Conservation (phyloP, 1,140 invertebrate species). For the Dendroctonus ponderosae region DNA sequence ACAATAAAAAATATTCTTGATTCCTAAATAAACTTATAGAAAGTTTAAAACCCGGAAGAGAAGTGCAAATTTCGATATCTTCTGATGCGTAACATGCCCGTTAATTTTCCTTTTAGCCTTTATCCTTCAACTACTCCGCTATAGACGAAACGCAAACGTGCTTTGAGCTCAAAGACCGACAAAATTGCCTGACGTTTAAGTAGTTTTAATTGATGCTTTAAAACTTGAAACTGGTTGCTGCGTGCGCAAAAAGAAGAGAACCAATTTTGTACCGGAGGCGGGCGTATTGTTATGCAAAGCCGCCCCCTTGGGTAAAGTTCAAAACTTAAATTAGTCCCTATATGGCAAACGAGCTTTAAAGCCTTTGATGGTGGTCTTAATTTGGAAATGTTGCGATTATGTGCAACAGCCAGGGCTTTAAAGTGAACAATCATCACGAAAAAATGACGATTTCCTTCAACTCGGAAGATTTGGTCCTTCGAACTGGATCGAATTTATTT, state of each 20-base stretch:
- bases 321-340: constrained; percentile 17
- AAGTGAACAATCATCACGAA: neutral
- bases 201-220: constrained; percentile 15
- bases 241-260: constrained; percentile 7
- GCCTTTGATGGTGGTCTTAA: constrained; percentile 8
- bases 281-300: constrained; percentile 21
- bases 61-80: no score
- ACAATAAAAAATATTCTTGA: no score
- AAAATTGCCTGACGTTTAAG: constrained; percentile 13
- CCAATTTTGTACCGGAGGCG: constrained; percentile 14
- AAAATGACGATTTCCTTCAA: neutral
- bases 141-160: no score
- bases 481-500: no score
- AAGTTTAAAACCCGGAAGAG: no score
- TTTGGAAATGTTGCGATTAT: constrained; percentile 19
- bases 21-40: no score
- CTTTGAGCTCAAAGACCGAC: neutral
- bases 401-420: neutral
- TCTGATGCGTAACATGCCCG: no score
- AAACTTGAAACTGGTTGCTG: constrained; percentile 5
- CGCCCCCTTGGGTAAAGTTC: constrained; percentile 8
- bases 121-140: no score
- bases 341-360: constrained; percentile 10
- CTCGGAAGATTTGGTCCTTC: no score
- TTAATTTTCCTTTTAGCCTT: no score